A percentile compares a stretch with the other conserved stretches of the same genome.
Conservation (phyloP, 2,888 invertebrate genomes). For the Halictus quadricinctus region DNA sequence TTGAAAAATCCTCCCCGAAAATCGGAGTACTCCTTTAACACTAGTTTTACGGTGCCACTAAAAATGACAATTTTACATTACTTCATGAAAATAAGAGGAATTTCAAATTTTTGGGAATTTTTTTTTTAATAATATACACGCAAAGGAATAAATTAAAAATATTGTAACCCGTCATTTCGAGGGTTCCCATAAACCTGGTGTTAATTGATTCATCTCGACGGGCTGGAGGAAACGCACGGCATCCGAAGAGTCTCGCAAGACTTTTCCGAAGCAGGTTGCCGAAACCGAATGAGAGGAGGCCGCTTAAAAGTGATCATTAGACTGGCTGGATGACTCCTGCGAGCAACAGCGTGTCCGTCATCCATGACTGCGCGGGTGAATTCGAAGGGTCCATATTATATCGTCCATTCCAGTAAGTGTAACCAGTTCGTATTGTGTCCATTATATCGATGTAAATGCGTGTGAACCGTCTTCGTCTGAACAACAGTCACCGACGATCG, state of each 20-base stretch:
- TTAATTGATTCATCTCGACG: not conserved
- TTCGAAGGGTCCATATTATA: slow-evolving; percentile 74
- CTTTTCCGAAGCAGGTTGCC: not conserved
- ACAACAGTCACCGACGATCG: not conserved
- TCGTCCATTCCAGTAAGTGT: slow-evolving; percentile 56
- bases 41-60: too few species aligned
- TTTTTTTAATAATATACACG: too few species aligned
- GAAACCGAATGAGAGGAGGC: not conserved
- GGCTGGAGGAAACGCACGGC: not conserved
- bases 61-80: too few species aligned
- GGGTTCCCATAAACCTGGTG: too few species aligned
- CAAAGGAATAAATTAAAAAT: too few species aligned
- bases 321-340: not conserved
- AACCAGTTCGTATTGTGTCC: slow-evolving; percentile 46
- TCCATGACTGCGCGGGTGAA: slow-evolving; percentile 66
- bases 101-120: too few species aligned
- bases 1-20: not conserved
- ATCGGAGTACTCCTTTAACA: not conserved
- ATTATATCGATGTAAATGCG: slow-evolving; percentile 38
- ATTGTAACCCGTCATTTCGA: too few species aligned
- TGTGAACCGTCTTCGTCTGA: slow-evolving; percentile 33
- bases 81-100: too few species aligned
- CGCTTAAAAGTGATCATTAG: not conserved
- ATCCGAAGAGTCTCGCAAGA: not conserved
- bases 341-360: slow-evolving; percentile 35